Base-by-base conservation (phyloP, 2,797 vertebrate species). In the Alfaro cultratus region DNA sequence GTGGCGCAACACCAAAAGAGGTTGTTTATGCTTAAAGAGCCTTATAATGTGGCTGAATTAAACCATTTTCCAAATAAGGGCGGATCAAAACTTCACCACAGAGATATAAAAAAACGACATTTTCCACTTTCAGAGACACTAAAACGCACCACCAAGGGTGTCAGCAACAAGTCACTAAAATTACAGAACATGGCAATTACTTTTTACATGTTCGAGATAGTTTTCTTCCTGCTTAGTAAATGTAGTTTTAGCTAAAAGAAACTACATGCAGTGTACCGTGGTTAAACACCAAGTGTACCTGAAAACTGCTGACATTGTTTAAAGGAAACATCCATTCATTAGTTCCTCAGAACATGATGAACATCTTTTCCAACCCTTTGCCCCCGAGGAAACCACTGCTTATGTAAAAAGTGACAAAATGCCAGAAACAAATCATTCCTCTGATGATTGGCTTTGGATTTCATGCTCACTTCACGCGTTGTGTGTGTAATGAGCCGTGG, bases 401-500 rank as follows among this genome's bases (percentile, higher is more conserved):
- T 39, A 26, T 29, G 36, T 53, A 23, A 72, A 70, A 71, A 43
- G 68, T 46, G 16, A 72, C 47, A 4, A 45, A 45, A 71, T 71
- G 68, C 68, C 68, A 71, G 68, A 71, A 71, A 80, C 74, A 70
- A 82, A 82, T 71, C 73, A 68, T 49, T 15, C 83, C 79, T 77
- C 46, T 21, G 49, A n/a, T 45, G 41, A 71, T 71, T 71, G 39
- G 41, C 74, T 87, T 87, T 85, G 82, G 86, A 86, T 79, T 83
- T 80, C 43, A 60, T 5, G 78, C 78, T 75, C 21, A 23, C 71
- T 80, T 89, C 81, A 75, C 62, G 71, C 45, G 71, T 73, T 74
- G 11, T 21, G 80, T 78, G 87, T 36, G 53, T 86, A 83, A 85
- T 81, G 79, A 81, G 83, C n/a, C 72, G 36, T 79, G 68, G 39